A percentile compares a stretch with the other conserved stretches of the same genome.
phyloP scores from a whole-genome alignment of 2,888 invertebrate genomes.

The Acanthopleura granulata region DNA sequence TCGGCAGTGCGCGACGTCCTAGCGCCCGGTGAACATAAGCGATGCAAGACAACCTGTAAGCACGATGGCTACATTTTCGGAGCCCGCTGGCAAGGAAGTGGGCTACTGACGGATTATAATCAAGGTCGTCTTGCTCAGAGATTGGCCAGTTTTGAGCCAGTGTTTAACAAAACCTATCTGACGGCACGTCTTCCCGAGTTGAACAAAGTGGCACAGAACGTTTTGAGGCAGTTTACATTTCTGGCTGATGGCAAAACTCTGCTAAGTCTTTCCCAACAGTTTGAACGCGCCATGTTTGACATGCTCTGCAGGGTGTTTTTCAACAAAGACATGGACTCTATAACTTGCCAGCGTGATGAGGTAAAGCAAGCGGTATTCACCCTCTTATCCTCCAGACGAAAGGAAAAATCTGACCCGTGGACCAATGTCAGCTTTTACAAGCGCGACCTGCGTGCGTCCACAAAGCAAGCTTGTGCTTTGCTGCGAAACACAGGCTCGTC shows the following conservation, averaged over 20 bases:
- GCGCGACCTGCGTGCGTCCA: not conserved
- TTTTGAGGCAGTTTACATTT: not conserved
- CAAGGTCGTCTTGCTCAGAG: not conserved
- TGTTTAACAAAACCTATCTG: not conserved
- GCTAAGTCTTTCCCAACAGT: not conserved
- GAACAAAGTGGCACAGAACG: not conserved
- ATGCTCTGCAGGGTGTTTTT: not conserved
- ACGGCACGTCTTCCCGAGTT: not conserved
- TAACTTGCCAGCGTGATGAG: not conserved
- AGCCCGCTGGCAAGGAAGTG: slow-evolving; percentile 7
- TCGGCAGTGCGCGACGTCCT: not conserved
- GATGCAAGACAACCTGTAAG: not conserved
- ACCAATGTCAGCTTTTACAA: not conserved
- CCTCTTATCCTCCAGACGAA: not conserved
- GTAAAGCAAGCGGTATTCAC: not conserved
- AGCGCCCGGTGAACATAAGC: not conserved
- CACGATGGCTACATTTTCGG: not conserved
- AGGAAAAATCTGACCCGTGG: slow-evolving; percentile 9
- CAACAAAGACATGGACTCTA: slow-evolving; percentile 1
- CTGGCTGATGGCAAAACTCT: slow-evolving; percentile 9
- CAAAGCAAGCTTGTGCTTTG: not conserved
- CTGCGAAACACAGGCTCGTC: not conserved
- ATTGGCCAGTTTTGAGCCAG: not conserved
- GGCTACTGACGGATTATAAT: not conserved
- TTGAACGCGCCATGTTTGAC: slow-evolving; percentile 7